Conservation (phyloP, 2,888 invertebrate genomes). For the Brenthis ino region DNA sequence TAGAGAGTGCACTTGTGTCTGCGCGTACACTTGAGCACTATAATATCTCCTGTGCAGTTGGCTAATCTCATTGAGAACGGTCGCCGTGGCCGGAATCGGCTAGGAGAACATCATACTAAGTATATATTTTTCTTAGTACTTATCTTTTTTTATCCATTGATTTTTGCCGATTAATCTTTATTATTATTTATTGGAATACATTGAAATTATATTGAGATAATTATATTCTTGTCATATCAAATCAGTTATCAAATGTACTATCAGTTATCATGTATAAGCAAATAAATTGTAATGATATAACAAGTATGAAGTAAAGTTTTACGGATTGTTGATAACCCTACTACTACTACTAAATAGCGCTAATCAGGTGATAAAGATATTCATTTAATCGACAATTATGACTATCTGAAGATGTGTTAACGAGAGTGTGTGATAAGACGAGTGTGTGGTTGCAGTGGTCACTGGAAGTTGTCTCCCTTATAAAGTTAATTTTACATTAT, state of each 20-base stretch:
- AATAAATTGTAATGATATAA: conserved; percentile 13
- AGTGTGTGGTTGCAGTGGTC: conserved; percentile 10
- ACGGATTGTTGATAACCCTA: conserved; percentile 2
- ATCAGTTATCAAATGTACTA: conserved; percentile 7
- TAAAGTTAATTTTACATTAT: conserved; percentile 30
- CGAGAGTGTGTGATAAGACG: conserved; percentile 12
- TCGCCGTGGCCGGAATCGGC: too few species aligned
- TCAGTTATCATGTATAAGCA: conserved; percentile 1
- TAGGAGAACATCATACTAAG: too few species aligned
- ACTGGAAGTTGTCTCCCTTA: conserved; percentile 12
- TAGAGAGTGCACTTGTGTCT: too few species aligned
- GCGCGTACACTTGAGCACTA: too few species aligned
- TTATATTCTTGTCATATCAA: background rate
- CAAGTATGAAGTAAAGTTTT: background rate
- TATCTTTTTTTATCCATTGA: background rate
- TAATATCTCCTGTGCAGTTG: too few species aligned
- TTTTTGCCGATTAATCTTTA: background rate
- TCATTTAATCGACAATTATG: background rate
- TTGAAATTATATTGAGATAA: background rate
- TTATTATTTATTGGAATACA: conserved; percentile 8
- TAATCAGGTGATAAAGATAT: too few species aligned
- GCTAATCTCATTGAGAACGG: too few species aligned
- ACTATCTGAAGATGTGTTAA: background rate
- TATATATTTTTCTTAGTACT: background rate
- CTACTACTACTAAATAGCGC: background rate